Conservation (phyloP, 2,113 vertebrate genomes). For the Protomyctophum bolini region DNA sequence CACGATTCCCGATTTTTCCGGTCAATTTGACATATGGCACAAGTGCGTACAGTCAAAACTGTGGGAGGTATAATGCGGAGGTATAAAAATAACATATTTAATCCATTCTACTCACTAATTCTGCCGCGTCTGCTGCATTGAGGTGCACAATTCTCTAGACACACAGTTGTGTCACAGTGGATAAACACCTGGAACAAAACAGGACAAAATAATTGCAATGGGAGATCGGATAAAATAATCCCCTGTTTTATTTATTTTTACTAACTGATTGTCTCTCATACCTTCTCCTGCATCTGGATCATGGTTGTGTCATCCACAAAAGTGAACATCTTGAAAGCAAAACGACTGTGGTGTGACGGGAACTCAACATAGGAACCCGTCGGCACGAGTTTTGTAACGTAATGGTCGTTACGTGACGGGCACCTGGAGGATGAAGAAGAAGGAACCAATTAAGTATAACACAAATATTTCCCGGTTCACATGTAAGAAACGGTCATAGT, state of each 20-base stretch:
- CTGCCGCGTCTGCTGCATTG: conserved; percentile 61
- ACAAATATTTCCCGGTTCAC: neutral
- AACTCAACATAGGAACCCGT: conserved; percentile 34
- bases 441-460: neutral
- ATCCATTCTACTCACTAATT: conserved; percentile 49
- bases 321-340: conserved; percentile 75
- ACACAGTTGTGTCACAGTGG: conserved; percentile 60
- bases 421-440: conserved; percentile 53
- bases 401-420: conserved; percentile 62
- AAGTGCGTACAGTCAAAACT: too few species aligned
- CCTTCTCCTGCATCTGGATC: conserved; percentile 49
- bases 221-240: too few species aligned
- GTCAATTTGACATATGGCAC: too few species aligned
- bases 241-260: neutral
- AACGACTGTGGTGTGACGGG: conserved; percentile 64
- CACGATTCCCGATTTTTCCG: too few species aligned
- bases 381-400: conserved; percentile 51
- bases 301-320: conserved; percentile 48
- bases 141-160: conserved; percentile 54
- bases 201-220: neutral
- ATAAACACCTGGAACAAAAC: conserved; percentile 53
- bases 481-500: neutral
- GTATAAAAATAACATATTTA: too few species aligned
- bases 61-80: too few species aligned
- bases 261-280: conserved; percentile 1